These are phyloP conservation scores for Herpetotheres cachinnans DNA, from an alignment of 2,113 vertebrate genomes.

Conservation along the genomic window DNA sequence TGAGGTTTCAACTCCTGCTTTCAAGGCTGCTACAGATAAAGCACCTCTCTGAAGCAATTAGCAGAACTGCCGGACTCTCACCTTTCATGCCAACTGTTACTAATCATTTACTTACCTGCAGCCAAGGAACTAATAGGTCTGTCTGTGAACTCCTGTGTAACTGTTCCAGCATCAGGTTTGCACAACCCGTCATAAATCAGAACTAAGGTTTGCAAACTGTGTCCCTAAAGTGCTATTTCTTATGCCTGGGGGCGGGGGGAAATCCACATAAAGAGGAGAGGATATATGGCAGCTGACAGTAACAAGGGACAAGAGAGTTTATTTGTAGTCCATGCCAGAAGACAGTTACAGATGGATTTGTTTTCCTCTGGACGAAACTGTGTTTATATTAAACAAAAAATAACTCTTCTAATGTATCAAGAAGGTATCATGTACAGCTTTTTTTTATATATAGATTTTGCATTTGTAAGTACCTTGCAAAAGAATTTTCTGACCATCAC, in stretches of 20 bases:
- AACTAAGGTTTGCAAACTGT: not conserved
- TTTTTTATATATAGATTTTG: not conserved
- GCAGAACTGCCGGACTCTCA: not conserved
- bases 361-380: not conserved
- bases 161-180: not conserved
- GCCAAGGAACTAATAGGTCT: not conserved
- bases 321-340: not conserved
- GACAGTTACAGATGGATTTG: not conserved
- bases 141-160: not conserved
- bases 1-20: not conserved
- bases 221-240: not conserved
- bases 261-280: not conserved
- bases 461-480: not conserved
- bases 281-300: not conserved
- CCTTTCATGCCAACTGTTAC: not conserved
- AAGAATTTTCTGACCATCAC: not conserved
- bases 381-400: not conserved
- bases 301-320: not conserved
- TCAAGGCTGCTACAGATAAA: not conserved
- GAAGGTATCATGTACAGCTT: not conserved
- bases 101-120: not conserved
- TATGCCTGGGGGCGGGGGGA: not conserved
- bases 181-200: not conserved
- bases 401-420: not conserved
- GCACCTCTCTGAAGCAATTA: not conserved